Evolutionary conservation across 1,140 invertebrate species (phyloP).

Genomic region (Pissodes strobi): DNA sequence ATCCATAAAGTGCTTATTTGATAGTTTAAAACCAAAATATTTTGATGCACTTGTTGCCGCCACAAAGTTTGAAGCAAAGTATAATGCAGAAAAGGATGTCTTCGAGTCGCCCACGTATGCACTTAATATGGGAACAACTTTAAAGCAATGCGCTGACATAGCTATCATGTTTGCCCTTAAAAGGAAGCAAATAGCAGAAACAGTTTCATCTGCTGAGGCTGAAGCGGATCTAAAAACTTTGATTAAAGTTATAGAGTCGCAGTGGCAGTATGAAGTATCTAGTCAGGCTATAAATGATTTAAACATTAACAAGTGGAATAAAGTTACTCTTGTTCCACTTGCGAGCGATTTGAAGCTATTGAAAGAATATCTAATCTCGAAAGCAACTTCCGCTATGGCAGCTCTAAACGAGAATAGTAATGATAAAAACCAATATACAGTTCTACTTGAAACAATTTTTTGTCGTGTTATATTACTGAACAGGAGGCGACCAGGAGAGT

Average conservation of each 20-base stretch:
- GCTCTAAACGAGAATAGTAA: conserved; percentile 30
- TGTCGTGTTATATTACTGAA: conserved; percentile 45
- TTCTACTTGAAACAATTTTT: conserved; percentile 42
- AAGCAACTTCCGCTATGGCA: conserved; percentile 7
- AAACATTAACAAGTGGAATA: conserved; percentile 40
- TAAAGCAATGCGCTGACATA: conserved; percentile 32
- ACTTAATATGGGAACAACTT: conserved; percentile 31
- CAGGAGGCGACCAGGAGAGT: conserved; percentile 41
- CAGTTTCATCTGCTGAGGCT: conserved; percentile 12
- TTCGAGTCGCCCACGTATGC: conserved; percentile 22
- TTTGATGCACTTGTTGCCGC: conserved; percentile 34
- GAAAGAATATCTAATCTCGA: conserved; percentile 20
- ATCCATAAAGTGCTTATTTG: conserved; percentile 8
- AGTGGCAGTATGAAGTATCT: conserved; percentile 40
- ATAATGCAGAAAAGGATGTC: not conserved
- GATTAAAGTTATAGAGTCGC: conserved; percentile 6
- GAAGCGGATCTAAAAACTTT: conserved; percentile 44
- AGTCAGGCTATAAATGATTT: conserved; percentile 38
- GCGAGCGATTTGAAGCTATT: conserved; percentile 41
- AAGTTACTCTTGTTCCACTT: conserved; percentile 36
- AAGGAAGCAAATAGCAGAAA: conserved; percentile 6
- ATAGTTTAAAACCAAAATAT: conserved; percentile 37
- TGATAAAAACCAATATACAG: not conserved
- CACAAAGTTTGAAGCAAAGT: conserved; percentile 8
- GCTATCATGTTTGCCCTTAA: conserved; percentile 25